Base-by-base conservation (phyloP, 2,888 invertebrate species). In the Rosalia funebris region DNA sequence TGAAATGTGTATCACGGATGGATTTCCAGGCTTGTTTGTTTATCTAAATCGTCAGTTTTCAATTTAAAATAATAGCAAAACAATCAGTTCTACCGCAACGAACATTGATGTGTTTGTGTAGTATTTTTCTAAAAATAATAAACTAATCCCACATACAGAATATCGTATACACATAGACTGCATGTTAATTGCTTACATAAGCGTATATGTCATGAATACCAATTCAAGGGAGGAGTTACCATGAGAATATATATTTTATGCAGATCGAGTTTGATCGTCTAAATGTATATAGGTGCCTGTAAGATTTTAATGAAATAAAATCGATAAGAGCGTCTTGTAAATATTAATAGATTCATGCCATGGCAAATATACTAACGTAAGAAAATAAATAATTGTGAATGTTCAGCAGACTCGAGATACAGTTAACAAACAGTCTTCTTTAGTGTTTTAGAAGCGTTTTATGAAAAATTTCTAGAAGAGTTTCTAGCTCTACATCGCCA, bases 151-250 rank as follows among this genome's bases (percentile, higher is more conserved):
- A 14, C 39, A 19, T 9, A 32, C 36, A 20, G 14, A n/a, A n/a
- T 11, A 20, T 37, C 37, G 45, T 11, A 36, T 15, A 37, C 19
- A 42, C 44, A 41, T 44, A 44, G 31, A 1, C 46, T 55, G 60
- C 57, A 63, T 63, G 58, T 52, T 63, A 63, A 63, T 63, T 61
- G 55, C 55, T 57, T 63, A 58, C 60, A 56, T 59, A 55, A 60
- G 58, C 44, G 31, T 42, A 32, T 34, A 48, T 55, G 62, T 42
- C 37, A 53, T 57, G 65, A 65, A 65, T 65, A 62, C 62, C 45
- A 62, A 65, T 62, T 56, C 37, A 15, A 12, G 39, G 11, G 46
- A 17, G 39, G 60, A 45, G 41, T 31, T 45, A 52, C 45, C 54
- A 45, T 62, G 55, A 42, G 57, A 60, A 62, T 48, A 53, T 50